Base-by-base conservation (phyloP, 2,797 vertebrate species). In the Babyrousa celebensis region DNA sequence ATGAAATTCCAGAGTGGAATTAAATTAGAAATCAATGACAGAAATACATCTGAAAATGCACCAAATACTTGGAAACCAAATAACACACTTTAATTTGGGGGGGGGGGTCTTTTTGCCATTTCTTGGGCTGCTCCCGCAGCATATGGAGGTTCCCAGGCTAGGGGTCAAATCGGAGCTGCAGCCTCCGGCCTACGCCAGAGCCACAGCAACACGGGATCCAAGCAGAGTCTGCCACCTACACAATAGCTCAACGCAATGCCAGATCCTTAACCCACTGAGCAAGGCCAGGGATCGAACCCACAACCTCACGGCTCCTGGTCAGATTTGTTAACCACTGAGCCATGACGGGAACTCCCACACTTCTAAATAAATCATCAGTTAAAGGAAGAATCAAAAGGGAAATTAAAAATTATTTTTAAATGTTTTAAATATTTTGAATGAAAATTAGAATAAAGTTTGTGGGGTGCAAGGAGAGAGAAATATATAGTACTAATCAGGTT, bases 381-480 rank as follows among this genome's bases (percentile, higher is more conserved):
- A 71, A 91, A 72, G 32, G 17, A 91, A 91, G 80, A 65, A 32
- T 20, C 8, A 80, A 91, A 82, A 48, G 29, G 29, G 36, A 70
- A 62, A 36, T 48, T 72, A 25, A 71, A 91, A 91, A 91, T 7
- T 36, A 62, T 62, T 63, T 72, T 82, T n/a, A 82, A 72, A 11
- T 72, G 72, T 62, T 83, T 15, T 27, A 72, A 70, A 91, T 82
- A 72, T 40, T 88, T 63, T 77, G 40, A 82, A 62, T 71, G 29
- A 91, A 87, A 91, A 72, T 71, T 72, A 72, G 67, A 62, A 62
- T 52, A 63, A 83, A 74, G 72, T 72, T 72, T 83, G 40, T 52
- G 56, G 89, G 29, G 14, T 71, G 9, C 23, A 63, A 29, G 21
- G 43, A 54, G 72, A 89, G 17, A 68, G 52, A 68, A 83, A n/a